Evolutionary conservation across 2,797 vertebrate genomes (phyloP).

Genomic region (Odontamblyopus rebecca): DNA sequence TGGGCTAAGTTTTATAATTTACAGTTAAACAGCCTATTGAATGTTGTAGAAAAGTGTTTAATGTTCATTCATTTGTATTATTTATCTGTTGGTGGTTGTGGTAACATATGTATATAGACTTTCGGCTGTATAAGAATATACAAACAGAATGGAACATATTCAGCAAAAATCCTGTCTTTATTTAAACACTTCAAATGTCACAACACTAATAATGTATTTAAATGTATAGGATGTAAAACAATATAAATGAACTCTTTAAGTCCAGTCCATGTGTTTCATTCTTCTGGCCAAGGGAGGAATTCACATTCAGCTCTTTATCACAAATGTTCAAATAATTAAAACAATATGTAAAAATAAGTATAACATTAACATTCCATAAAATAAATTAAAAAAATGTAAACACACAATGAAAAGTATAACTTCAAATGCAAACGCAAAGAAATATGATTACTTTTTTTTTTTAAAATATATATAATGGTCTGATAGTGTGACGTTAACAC

Average conservation of each 20-base stretch:
- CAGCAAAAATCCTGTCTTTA: slow-evolving; percentile 40
- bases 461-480: too few relatives aligned
- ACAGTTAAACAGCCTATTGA: not conserved
- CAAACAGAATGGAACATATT: not conserved
- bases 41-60: not conserved
- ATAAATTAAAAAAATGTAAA: not conserved
- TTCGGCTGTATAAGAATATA: not conserved
- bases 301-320: too few relatives aligned
- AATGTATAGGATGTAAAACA: slow-evolving; percentile 34
- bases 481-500: too few relatives aligned
- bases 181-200: slow-evolving; percentile 44
- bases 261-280: slow-evolving; percentile 9
- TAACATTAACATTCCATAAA: not conserved
- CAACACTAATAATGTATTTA: slow-evolving; percentile 7
- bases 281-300: not conserved
- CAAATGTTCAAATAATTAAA: too few relatives aligned
- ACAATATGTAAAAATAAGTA: too few relatives aligned
- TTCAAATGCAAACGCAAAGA: not conserved
- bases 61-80: not conserved
- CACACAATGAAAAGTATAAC: not conserved
- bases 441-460: not conserved
- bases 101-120: not conserved
- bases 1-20: not conserved
- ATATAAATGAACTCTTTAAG: not conserved
- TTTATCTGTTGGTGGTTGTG: not conserved